These are phyloP conservation scores for Coptotermes formosanus DNA, from an alignment of 1,140 invertebrate genomes.

Conservation along the genomic window DNA sequence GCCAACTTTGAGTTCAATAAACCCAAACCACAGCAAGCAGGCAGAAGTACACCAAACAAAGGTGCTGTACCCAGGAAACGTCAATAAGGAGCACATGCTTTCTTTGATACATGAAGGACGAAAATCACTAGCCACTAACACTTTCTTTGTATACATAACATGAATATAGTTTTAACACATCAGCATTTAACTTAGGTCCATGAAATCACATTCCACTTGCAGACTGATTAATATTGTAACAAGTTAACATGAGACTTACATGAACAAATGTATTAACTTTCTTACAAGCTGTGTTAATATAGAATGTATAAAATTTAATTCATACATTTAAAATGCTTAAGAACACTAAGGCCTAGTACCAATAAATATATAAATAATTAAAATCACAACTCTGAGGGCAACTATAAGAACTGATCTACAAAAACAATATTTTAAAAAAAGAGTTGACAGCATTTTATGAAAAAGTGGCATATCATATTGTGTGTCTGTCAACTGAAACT, in stretches of 20 bases:
- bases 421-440: too few species aligned
- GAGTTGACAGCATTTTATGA: too few species aligned
- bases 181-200: neutral
- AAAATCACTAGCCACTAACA: neutral
- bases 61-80: neutral
- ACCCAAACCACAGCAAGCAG: slow-evolving; percentile 49
- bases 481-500: too few species aligned
- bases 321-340: neutral
- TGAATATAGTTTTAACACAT: neutral
- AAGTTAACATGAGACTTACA: neutral
- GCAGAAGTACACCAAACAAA: neutral
- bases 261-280: neutral
- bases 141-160: neutral
- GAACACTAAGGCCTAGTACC: neutral
- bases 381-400: too few species aligned
- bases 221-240: neutral
- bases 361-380: too few species aligned
- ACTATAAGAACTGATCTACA: too few species aligned
- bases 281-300: neutral
- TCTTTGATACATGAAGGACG: neutral
- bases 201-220: neutral
- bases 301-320: neutral
- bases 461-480: too few species aligned
- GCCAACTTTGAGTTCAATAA: slow-evolving; percentile 80
- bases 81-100: neutral